These are phyloP conservation scores for Porites evermanni DNA, from an alignment of 92 coral and sea anemone species.

Conservation along the genomic window DNA sequence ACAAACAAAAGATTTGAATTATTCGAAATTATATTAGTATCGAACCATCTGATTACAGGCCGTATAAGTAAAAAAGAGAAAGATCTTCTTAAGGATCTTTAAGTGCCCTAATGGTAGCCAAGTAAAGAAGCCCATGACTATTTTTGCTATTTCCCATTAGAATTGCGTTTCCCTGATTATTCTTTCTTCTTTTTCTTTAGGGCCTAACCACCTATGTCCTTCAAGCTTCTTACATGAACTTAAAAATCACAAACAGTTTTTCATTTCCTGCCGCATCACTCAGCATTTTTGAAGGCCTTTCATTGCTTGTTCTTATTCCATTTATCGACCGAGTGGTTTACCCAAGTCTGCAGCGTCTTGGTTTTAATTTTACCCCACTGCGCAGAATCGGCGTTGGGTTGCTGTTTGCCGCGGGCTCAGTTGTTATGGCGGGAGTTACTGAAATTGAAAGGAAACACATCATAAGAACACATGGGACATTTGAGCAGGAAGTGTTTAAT, in stretches of 20 bases:
- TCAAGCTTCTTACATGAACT: constrained; percentile 70
- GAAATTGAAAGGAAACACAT: constrained; percentile 72
- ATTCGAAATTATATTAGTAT: no score
- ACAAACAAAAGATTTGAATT: no score
- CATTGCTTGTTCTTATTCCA: constrained; percentile 80
- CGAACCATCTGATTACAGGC: no score
- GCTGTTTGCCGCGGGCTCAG: constrained; percentile 86
- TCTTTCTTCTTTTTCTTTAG: background rate
- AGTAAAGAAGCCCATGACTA: no score
- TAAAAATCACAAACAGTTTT: constrained; percentile 29
- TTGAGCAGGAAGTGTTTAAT: constrained; percentile 56
- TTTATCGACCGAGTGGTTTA: constrained; percentile 85
- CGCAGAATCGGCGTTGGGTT: constrained; percentile 90
- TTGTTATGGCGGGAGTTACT: constrained; percentile 81
- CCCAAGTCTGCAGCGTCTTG: constrained; percentile 72
- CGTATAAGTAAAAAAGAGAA: no score
- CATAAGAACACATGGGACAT: constrained; percentile 38
- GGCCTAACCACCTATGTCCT: constrained; percentile 36
- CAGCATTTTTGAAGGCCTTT: constrained; percentile 55
- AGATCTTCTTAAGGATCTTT: no score
- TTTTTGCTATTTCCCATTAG: no score
- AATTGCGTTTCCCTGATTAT: background rate
- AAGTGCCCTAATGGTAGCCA: no score
- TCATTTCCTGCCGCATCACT: constrained; percentile 82
- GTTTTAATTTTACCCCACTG: constrained; percentile 79